These are phyloP conservation scores for Pollenia angustigena DNA, from an alignment of 2,888 invertebrate species.

Conservation along the genomic window DNA sequence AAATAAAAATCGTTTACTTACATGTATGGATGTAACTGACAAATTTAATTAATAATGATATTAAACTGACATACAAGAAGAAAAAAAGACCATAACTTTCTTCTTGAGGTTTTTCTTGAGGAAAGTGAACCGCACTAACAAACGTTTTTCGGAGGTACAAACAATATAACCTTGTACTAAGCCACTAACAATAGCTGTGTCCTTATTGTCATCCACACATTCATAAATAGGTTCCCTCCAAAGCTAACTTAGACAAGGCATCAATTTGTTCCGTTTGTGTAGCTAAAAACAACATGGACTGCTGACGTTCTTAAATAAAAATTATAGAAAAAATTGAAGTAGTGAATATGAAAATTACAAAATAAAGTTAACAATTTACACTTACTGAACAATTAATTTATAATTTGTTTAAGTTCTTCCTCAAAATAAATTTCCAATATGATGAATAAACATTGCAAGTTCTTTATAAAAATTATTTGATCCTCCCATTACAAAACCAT, in stretches of 20 bases:
- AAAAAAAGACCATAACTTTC: conserved; percentile 99
- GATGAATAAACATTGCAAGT: conserved; percentile 96
- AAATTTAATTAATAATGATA: conserved; percentile 97
- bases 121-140: conserved; percentile 98
- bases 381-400: conserved; percentile 96
- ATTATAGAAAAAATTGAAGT: neutral
- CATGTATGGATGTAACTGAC: conserved; percentile 97
- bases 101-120: conserved; percentile 97
- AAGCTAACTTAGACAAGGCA: conserved; percentile 92
- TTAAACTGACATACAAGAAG: conserved; percentile 98
- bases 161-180: conserved; percentile 96
- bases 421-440: conserved; percentile 99
- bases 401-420: conserved; percentile 97
- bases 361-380: conserved; percentile 4
- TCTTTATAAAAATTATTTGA: conserved; percentile 97
- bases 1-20: conserved; percentile 85
- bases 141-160: conserved; percentile 97
- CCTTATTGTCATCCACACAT: conserved; percentile 95
- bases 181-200: conserved; percentile 92
- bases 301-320: conserved; percentile 90
- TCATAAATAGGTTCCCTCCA: conserved; percentile 97
- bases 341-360: neutral
- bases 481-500: conserved; percentile 98
- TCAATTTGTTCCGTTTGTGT: conserved; percentile 97
- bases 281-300: conserved; percentile 99